phyloP scores from a whole-genome alignment of 1,140 invertebrate species.

The Riptortus pedestris region DNA sequence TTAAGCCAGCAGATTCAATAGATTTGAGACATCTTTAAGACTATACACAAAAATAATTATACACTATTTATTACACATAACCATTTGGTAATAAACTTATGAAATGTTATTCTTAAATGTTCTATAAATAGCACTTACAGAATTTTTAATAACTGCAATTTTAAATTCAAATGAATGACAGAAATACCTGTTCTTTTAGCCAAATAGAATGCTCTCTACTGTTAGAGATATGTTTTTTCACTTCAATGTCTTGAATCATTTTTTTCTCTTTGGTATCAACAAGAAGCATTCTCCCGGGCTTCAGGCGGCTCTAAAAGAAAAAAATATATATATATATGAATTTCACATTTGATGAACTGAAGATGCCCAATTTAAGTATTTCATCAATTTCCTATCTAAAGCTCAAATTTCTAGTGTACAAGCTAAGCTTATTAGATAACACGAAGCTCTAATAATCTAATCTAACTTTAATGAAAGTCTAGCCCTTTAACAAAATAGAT shows the following conservation, averaged over 20 bases:
- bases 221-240: slow-evolving; percentile 79
- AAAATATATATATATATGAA: slow-evolving; percentile 33
- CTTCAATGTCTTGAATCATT: slow-evolving; percentile 87
- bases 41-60: no score
- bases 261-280: slow-evolving; percentile 86
- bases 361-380: no score
- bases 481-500: no score
- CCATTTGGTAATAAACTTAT: not conserved
- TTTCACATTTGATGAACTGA: no score
- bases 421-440: no score
- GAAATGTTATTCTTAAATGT: not conserved
- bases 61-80: no score
- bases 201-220: slow-evolving; percentile 80
- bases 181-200: slow-evolving; percentile 71
- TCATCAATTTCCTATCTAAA: not conserved
- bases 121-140: no score
- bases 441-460: no score
- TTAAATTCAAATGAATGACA: not conserved
- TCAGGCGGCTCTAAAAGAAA: slow-evolving; percentile 76
- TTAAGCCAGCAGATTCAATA: no score
- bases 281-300: slow-evolving; percentile 94
- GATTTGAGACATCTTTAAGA: no score
- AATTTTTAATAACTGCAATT: not conserved
- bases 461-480: no score
- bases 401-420: not conserved